A percentile compares a stretch with the other conserved stretches of the same genome.
Evolutionary conservation across 2,113 vertebrate species (phyloP).

Genomic region (Takifugu bimaculatus): DNA sequence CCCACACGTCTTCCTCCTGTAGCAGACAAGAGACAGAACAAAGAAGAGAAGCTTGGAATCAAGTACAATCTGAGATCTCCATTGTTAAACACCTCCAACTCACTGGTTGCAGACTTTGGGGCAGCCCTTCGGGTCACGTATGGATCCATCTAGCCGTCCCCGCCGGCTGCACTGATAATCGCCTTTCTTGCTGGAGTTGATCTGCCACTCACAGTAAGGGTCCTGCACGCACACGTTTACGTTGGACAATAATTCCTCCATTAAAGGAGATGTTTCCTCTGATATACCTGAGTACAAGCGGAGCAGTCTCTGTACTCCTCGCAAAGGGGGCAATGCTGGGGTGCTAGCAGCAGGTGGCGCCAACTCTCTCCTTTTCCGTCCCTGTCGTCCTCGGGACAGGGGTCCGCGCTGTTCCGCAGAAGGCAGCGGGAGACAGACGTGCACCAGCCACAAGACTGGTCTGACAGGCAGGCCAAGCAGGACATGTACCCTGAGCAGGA

Average conservation of each 20-base stretch:
- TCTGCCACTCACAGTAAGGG: slow-evolving; percentile 88
- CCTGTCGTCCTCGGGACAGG: slow-evolving; percentile 63
- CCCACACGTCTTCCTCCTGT: slow-evolving; percentile 81
- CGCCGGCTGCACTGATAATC: slow-evolving; percentile 86
- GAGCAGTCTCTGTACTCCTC: slow-evolving; percentile 89
- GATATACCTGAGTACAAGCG: slow-evolving; percentile 81
- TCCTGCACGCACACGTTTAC: slow-evolving; percentile 69
- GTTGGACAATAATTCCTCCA: background rate
- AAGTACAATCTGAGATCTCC: background rate
- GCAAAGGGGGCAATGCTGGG: slow-evolving; percentile 84
- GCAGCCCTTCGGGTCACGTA: slow-evolving; percentile 77
- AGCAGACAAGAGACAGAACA: slow-evolving; percentile 1
- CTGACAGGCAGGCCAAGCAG: slow-evolving; percentile 85
- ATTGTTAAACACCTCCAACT: slow-evolving; percentile 50
- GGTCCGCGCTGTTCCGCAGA: slow-evolving; percentile 62
- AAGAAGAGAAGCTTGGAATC: background rate
- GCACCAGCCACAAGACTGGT: slow-evolving; percentile 93
- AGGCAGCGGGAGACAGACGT: slow-evolving; percentile 74
- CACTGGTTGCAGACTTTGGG: slow-evolving; percentile 87
- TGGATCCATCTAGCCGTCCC: slow-evolving; percentile 80
- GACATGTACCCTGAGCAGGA: slow-evolving; percentile 80
- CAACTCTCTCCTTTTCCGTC: slow-evolving; percentile 45
- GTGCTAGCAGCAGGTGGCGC: slow-evolving; percentile 80
- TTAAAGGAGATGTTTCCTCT: background rate
- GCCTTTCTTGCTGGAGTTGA: slow-evolving; percentile 85